Base-by-base conservation (phyloP, 2,113 vertebrate species). In the Irena cyanogastra region DNA sequence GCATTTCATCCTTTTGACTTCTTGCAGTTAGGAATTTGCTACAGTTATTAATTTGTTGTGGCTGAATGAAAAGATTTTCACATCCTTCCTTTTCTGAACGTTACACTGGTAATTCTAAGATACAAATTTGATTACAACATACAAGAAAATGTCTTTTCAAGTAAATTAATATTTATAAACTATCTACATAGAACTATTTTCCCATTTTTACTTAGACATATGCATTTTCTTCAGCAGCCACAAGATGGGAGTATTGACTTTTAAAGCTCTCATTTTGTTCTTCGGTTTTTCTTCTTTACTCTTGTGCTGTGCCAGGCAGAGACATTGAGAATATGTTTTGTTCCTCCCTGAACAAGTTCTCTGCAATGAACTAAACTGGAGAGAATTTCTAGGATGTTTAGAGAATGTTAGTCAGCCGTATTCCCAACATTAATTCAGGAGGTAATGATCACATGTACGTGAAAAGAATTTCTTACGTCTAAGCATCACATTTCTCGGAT, bases 221-320 rank as follows among this genome's bases (percentile, higher is more conserved):
- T 93, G 97, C 41, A 8, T 96, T 98, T 95, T 92, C 85, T 84
- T 31, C 6, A 27, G 8, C 7, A 49, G 49, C 97, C 98, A 98
- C 98, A 95, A 98, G 98, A 94, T 98, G 97, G 98, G 61, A 98
- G 97, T 97, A 87, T 98, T 97, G 88, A 60, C 71, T 83, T 97
- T 97, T 69, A 61, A n/a, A 82, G 65, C 6, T 56, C 18, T 64
- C 24, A 4, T 16, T 18, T 31, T 11, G 4, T 5, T 16, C n/a
- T 30, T 22, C 0, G 12, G 4, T 16, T 41, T 45, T 15, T 35
- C 3, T 20, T 21, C 41, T 10, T 65, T 22, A 6, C 26, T 21
- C 7, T 30, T 63, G 15, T 21, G 14, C 35, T 35, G 5, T 56
- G 17, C 15, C 17, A 52, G 16, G 37, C 47, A 78, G 66, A 56